Conservation (phyloP, 2,888 invertebrate species). For the Phlogophora meticulosa region DNA sequence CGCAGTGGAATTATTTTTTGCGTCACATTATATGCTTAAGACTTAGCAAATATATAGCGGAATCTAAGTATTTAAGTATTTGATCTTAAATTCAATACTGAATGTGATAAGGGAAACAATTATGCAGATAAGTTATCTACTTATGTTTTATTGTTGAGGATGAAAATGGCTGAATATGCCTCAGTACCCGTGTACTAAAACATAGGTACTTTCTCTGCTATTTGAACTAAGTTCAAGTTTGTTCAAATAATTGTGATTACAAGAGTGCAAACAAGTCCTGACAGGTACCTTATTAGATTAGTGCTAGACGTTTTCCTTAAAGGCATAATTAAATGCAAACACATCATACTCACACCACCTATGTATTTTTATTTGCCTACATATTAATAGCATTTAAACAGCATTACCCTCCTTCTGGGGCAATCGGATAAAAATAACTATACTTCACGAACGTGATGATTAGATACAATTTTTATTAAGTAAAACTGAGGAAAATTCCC, state of each 20-base stretch:
- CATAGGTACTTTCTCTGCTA: neutral
- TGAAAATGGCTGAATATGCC: constrained; percentile 19
- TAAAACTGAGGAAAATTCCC: neutral
- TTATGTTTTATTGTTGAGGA: constrained; percentile 31
- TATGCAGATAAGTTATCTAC: constrained; percentile 55
- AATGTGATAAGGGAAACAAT: constrained; percentile 55
- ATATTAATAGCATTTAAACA: too few relatives aligned
- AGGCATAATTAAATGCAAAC: neutral
- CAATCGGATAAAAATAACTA: too few relatives aligned
- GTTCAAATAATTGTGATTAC: constrained; percentile 3
- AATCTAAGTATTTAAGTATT: constrained; percentile 40
- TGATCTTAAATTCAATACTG: constrained; percentile 65
- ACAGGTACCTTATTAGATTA: neutral
- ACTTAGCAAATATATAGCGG: constrained; percentile 45
- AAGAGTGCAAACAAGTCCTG: neutral
- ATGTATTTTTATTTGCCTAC: too few relatives aligned
- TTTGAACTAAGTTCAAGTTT: constrained; percentile 23
- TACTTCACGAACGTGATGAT: too few relatives aligned
- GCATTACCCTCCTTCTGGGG: too few relatives aligned
- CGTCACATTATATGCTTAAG: constrained; percentile 51
- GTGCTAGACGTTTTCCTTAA: neutral
- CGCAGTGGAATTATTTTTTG: constrained; percentile 58
- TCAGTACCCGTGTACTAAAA: neutral
- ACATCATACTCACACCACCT: too few relatives aligned
- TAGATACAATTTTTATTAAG: too few relatives aligned